A percentile compares a stretch with the other conserved stretches of the same genome.
Evolutionary conservation across 1,140 invertebrate genomes (phyloP).

Genomic region (Lordiphosa collinella): DNA sequence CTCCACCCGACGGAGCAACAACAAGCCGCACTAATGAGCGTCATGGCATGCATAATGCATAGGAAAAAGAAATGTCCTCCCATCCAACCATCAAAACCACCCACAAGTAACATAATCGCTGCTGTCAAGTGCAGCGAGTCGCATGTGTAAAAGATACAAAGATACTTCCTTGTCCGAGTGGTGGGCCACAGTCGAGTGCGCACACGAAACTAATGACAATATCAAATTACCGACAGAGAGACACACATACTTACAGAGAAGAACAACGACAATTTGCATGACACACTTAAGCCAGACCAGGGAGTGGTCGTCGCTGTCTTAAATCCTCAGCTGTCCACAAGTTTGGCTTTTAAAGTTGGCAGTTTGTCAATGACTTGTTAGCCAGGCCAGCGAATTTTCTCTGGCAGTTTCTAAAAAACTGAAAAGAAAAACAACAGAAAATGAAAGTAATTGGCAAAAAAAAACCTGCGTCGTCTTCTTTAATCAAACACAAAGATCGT

Average conservation of each 20-base stretch:
- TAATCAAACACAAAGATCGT: slow-evolving; percentile 58
- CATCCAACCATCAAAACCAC: not conserved
- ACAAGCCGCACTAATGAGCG: slow-evolving; percentile 70
- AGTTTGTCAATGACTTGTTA: slow-evolving; percentile 62
- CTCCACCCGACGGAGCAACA: slow-evolving; percentile 8
- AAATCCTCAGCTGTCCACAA: slow-evolving; percentile 57
- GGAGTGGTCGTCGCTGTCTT: slow-evolving; percentile 21
- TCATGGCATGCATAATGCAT: slow-evolving; percentile 72
- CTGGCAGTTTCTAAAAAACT: slow-evolving; percentile 52
- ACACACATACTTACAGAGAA: slow-evolving; percentile 2
- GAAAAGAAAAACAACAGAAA: slow-evolving; percentile 44
- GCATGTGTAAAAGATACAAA: slow-evolving; percentile 60
- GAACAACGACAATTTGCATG: slow-evolving; percentile 58
- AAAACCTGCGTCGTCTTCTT: slow-evolving; percentile 51
- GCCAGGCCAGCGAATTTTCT: slow-evolving; percentile 54
- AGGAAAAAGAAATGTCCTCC: not conserved
- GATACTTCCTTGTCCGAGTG: slow-evolving; percentile 68
- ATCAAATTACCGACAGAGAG: slow-evolving; percentile 57
- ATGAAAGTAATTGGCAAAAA: slow-evolving; percentile 71
- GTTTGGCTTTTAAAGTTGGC: slow-evolving; percentile 39
- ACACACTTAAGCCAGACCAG: slow-evolving; percentile 54
- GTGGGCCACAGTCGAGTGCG: slow-evolving; percentile 62
- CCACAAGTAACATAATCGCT: slow-evolving; percentile 64
- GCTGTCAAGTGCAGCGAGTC: slow-evolving; percentile 67
- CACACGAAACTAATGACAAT: slow-evolving; percentile 71